Conservation (phyloP, 2,888 invertebrate genomes). For the Drosophila maculinotata region DNA sequence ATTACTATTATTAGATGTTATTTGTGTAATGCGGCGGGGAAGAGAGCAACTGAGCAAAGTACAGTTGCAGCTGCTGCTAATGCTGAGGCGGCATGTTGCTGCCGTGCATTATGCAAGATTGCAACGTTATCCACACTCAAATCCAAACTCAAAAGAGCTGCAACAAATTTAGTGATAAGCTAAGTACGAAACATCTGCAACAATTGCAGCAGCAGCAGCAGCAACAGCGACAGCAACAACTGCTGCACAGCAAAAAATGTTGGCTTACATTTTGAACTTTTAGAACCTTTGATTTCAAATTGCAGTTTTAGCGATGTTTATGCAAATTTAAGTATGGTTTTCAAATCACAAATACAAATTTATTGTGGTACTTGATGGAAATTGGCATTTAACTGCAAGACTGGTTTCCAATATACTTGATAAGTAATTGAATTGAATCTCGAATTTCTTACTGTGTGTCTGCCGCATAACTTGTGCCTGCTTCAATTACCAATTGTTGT, state of each 20-base stretch:
- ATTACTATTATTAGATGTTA: slow-evolving; percentile 78
- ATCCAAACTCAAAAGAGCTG: slow-evolving; percentile 47
- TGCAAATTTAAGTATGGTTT: too few species aligned
- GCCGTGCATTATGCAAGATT: slow-evolving; percentile 60
- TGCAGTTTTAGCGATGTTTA: too few species aligned
- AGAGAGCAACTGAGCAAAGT: slow-evolving; percentile 32
- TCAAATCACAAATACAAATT: too few species aligned
- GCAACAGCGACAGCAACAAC: slow-evolving; percentile 27
- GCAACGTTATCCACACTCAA: slow-evolving; percentile 48
- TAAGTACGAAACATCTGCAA: slow-evolving; percentile 38
- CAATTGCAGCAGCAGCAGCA: slow-evolving; percentile 12
- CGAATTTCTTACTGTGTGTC: slow-evolving; percentile 5
- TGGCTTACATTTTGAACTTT: too few species aligned
- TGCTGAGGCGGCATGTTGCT: slow-evolving; percentile 30
- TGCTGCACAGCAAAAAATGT: slow-evolving; percentile 10
- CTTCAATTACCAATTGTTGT: slow-evolving; percentile 79
- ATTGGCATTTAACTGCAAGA: too few species aligned
- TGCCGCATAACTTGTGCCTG: slow-evolving; percentile 55
- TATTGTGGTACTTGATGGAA: too few species aligned
- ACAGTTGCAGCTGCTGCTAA: slow-evolving; percentile 40
- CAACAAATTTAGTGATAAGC: slow-evolving; percentile 52
- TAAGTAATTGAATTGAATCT: too few species aligned
- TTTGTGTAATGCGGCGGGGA: slow-evolving; percentile 70
- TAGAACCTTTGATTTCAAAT: too few species aligned
- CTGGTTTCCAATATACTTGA: too few species aligned